A percentile compares a stretch with the other conserved stretches of the same genome.
Evolutionary conservation across 2,113 vertebrate species (phyloP).

Genomic region (Microtus montanus): DNA sequence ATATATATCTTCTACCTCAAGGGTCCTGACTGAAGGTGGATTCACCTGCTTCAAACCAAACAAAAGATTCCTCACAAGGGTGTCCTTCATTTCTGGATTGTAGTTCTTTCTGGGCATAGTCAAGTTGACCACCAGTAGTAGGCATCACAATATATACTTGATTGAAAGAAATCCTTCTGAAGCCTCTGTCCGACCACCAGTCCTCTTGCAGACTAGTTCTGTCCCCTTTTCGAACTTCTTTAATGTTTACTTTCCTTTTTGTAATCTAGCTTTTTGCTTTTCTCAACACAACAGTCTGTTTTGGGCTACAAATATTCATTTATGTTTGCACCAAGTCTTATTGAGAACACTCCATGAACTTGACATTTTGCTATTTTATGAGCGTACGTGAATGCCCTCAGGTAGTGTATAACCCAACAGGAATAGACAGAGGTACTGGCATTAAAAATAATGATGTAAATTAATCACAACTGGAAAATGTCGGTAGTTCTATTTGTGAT

Average conservation of each 20-base stretch:
- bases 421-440: neutral
- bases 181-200: neutral
- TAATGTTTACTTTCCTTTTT: neutral
- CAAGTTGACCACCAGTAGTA: neutral
- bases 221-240: neutral
- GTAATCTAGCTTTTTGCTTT: neutral
- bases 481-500: neutral
- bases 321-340: neutral
- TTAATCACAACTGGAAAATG: neutral
- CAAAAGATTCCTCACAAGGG: neutral
- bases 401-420: neutral
- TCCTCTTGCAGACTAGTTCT: neutral
- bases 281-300: neutral
- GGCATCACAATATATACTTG: neutral
- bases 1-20: neutral
- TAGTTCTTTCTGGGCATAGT: neutral
- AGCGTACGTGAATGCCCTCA: neutral
- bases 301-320: neutral
- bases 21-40: neutral
- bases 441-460: neutral
- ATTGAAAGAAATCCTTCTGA: neutral
- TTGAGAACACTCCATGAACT: neutral
- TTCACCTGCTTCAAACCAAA: neutral
- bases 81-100: neutral
- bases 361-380: slow-evolving; percentile 1